Base-by-base conservation (phyloP, 2,113 vertebrate genomes). In the Stictonetta naevosa region DNA sequence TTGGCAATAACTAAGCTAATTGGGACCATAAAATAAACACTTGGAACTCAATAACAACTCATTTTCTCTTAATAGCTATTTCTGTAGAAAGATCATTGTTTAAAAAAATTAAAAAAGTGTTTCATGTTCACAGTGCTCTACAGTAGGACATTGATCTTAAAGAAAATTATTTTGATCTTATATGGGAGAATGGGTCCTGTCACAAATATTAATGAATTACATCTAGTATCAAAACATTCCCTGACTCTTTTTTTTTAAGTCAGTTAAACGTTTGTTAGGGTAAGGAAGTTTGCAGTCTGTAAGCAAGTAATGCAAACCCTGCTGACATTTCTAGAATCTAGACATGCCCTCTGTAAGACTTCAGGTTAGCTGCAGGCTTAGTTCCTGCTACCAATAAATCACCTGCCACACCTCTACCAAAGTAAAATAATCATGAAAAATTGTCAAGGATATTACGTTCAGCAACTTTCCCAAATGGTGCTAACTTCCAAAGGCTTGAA, bases 151-250 rank as follows among this genome's bases (percentile, higher is more conserved):
- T 93, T 8, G 11, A n/a, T 92, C 88, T 81, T 42, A 79, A 67
- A 44, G 34, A 33, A 50, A 76, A 36, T 18, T 44, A 14, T 48
- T 90, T 67, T 87, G 87, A 19, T 81, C 74, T n/a, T 78, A 0
- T 29, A 3, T 3, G 3, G 26, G 22, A 75, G n/a, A 50, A 26
- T 5, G 8, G 19, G 74, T 77, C 60, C 64, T 84, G 13, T 75
- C 34, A 52, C 38, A 84, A 25, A 26, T 84, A n/a, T 53, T 69
- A 17, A 20, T 83, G 21, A 71, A 46, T 52, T 81, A 14, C 28
- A 11, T 69, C 42, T 66, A 62, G 14, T 46, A 29, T 76, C 0
- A 0, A 69, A 50, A 44, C 6, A 16, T 78, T 67, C 38, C 66
- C 48, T 68, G 64, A 22, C 38, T 29, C 20, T 81, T 71, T 53